Evolutionary conservation across 35 echinoderm and acorn worm species (phyloP).

Genomic region (Ptychodera flava): DNA sequence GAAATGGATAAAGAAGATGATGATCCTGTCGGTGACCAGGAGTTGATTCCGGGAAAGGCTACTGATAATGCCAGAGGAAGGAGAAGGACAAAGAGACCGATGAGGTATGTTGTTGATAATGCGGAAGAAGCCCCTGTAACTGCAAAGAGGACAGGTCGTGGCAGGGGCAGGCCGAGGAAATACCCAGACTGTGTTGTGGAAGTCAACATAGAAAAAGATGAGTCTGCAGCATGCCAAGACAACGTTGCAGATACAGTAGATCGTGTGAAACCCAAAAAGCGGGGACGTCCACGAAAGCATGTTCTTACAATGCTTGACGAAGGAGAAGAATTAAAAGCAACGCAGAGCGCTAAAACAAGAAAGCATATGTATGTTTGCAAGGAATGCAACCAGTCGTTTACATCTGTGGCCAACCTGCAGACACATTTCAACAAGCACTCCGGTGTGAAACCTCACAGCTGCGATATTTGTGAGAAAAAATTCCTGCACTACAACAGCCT

Average conservation of each 20-base stretch:
- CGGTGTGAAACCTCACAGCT: constrained; percentile 21
- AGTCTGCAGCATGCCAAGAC: too few relatives aligned
- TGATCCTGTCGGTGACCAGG: too few relatives aligned
- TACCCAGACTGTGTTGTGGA: background rate
- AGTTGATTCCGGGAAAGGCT: too few relatives aligned
- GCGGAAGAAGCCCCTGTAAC: background rate
- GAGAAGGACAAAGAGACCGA: background rate
- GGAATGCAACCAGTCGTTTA: background rate
- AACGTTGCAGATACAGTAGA: too few relatives aligned
- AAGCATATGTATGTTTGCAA: background rate
- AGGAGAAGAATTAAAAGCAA: background rate
- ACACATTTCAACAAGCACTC: background rate
- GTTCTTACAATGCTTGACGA: background rate
- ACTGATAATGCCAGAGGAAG: too few relatives aligned
- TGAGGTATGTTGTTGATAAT: background rate
- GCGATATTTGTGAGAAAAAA: constrained; percentile 25
- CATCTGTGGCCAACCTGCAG: background rate
- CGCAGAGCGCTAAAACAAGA: background rate
- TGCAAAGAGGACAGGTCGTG: background rate
- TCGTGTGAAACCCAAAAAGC: background rate
- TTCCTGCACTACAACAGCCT: constrained; percentile 42
- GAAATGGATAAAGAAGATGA: too few relatives aligned
- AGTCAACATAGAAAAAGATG: too few relatives aligned
- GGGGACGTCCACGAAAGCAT: background rate
- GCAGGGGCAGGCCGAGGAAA: background rate